Evolutionary conservation across 2,888 invertebrate genomes (phyloP), one percentile per base, ranked within the genome.

Genomic region (Hipparchia sbordonii): DNA sequence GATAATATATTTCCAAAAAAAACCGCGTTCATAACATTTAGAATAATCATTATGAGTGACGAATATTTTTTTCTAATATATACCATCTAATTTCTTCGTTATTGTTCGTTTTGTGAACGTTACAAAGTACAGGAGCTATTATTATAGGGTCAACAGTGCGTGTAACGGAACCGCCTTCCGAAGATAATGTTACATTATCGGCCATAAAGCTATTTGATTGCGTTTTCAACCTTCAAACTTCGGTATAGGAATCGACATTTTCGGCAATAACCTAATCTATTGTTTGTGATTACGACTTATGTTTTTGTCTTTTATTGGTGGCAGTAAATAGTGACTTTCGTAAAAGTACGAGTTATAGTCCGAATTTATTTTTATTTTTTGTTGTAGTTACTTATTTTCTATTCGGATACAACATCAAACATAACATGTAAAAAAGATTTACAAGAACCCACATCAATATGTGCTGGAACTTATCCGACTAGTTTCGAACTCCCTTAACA

Each of bases 151-250:
- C 73, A 76, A 72, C 71, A 54, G 56, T 68, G 54, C 62, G 39
- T 71, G 73, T 13, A 62, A 72, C 71, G 71, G 67, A 73, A 73
- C 66, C 56, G 65, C 59, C 74, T 67, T 52, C 75, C 73, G 62
- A 76, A 77, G 79, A 77, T 79, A 86, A 84, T 79, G 80, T 83
- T 82, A 81, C 86, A 88, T 89, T 91, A 89, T 85, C 79, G 84
- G 85, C 84, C 80, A 87, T 89, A 90, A 90, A 91, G 84, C 87
- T 84, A 89, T 86, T 87, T 85, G 84, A 85, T 85, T 83, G 84
- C 75, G 75, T 79, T 82, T 85, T 81, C 82, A 85, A 54, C 85
- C 84, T 87, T 85, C 83, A 85, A 84, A 77, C 79, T 72, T 74
- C 59, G 71, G 56, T 59, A 72, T 67, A 52, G 62, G 54, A 60